phyloP scores from a whole-genome alignment of 2,113 vertebrate species.

The Nansenia antarctica region DNA sequence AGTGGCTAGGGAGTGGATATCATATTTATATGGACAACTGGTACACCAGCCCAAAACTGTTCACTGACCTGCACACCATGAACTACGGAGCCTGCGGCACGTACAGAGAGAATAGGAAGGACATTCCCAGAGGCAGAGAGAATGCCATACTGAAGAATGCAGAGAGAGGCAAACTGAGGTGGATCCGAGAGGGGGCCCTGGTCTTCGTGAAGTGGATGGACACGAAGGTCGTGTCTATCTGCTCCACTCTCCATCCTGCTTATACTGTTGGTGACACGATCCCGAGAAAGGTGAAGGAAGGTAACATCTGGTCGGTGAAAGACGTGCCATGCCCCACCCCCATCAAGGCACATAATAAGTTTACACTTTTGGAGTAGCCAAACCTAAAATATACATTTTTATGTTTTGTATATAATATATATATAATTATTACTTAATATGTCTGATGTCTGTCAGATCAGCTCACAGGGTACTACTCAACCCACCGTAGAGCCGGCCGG shows the following conservation, averaged over 20 bases:
- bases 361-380: too few relatives aligned
- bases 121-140: not conserved
- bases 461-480: too few relatives aligned
- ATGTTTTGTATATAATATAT: too few relatives aligned
- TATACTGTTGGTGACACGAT: constrained; percentile 2
- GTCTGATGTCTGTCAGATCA: too few relatives aligned
- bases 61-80: not conserved
- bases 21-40: constrained; percentile 8
- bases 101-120: constrained; percentile 10
- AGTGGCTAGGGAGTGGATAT: not conserved
- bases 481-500: too few relatives aligned
- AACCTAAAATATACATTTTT: too few relatives aligned
- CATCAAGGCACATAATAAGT: constrained; percentile 16
- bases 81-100: constrained; percentile 20
- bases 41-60: constrained; percentile 23
- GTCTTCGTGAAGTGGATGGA: constrained; percentile 48
- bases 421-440: too few relatives aligned
- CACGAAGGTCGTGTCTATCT: constrained; percentile 20
- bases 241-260: constrained; percentile 24
- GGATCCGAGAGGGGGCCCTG: constrained; percentile 28
- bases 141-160: constrained; percentile 1
- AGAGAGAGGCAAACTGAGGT: constrained; percentile 9
- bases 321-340: constrained; percentile 12
- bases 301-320: constrained; percentile 3
- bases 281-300: constrained; percentile 9